Evolutionary conservation across 1,140 invertebrate genomes (phyloP), one percentile per base, ranked within the genome.

Genomic region (Macrostomum lignano): DNA sequence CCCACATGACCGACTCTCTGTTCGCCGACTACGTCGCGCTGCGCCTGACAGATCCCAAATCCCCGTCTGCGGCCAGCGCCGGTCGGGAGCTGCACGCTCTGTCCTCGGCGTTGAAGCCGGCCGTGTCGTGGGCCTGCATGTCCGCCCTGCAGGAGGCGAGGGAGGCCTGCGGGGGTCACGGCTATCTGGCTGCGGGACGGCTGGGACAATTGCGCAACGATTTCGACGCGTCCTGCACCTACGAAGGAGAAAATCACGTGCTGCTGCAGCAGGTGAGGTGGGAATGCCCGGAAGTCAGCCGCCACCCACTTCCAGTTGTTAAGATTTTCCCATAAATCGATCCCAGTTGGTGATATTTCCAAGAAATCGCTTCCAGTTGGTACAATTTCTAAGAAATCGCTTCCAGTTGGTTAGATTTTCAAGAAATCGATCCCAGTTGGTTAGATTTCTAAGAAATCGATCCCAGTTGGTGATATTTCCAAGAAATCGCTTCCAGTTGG

Each of bases 201-300:
- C 56, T 86, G 25, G 73, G 73, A n/a, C 68, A 73, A 38, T 55
- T 86, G 28, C 65, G 76, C 35, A 69, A 71, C 55, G 72, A 82
- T 51, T 71, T 84, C 55, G 82, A 93, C 60, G 73, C 77, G 0
- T 77, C 75, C 42, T 72, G 72, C 40, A 91, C 81, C 1, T 91
- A 86, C 45, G 82, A 93, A 61, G 84, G 82, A 3, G 82, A 93
- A 53, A 86, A 84, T 57, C 82, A 82, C 55, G 77, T 93, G 24
- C 61, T 93, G 4, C 66, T 79, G 7, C 82, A 91, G 49, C 84
- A 93, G 63, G 70, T 78, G 0, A 76, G 73, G 25, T n/a, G 21
- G 15, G 24, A 26, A 28, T 28, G 15, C 3, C 15, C 26, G 5
- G 19, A 14, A 9, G 5, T 3, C 5, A 28, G 9, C 19, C 19